Percentiles rank a stretch among this genome's conserved stretches.
phyloP scores from a whole-genome alignment of 2,113 vertebrate genomes.

The Rhegmatorhina hoffmannsi region DNA sequence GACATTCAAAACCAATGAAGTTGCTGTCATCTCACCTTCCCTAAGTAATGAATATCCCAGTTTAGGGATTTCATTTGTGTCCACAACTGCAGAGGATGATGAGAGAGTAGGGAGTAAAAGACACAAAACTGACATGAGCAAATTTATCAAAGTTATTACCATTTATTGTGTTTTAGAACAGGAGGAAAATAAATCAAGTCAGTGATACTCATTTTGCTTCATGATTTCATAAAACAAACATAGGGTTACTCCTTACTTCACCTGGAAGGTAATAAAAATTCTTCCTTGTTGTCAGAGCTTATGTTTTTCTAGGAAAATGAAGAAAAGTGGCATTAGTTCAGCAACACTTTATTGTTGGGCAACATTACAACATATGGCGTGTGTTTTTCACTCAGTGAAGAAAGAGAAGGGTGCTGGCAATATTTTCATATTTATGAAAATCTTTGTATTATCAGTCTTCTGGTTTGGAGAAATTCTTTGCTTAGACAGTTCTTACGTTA shows the following conservation, averaged over 20 bases:
- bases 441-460: constrained; percentile 25
- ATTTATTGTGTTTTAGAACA: constrained; percentile 60
- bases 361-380: not conserved
- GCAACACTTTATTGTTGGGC: constrained; percentile 44
- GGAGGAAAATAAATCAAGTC: constrained; percentile 50
- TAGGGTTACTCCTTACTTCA: not conserved
- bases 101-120: not conserved
- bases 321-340: constrained; percentile 59
- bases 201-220: constrained; percentile 44
- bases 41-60: constrained; percentile 71
- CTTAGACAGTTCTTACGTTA: not conserved
- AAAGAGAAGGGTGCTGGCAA: not conserved
- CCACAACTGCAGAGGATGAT: not conserved
- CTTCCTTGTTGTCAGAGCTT: constrained; percentile 18
- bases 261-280: constrained; percentile 57
- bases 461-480: not conserved
- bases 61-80: constrained; percentile 51
- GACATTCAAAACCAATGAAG: constrained; percentile 69
- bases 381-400: not conserved
- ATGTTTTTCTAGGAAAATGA: constrained; percentile 60
- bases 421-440: constrained; percentile 30
- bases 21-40: constrained; percentile 65
- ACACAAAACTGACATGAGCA: constrained; percentile 1
- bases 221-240: constrained; percentile 68
- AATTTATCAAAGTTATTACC: constrained; percentile 53